phyloP scores from a whole-genome alignment of 2,797 vertebrate species.

The Phoeniculus purpureus region DNA sequence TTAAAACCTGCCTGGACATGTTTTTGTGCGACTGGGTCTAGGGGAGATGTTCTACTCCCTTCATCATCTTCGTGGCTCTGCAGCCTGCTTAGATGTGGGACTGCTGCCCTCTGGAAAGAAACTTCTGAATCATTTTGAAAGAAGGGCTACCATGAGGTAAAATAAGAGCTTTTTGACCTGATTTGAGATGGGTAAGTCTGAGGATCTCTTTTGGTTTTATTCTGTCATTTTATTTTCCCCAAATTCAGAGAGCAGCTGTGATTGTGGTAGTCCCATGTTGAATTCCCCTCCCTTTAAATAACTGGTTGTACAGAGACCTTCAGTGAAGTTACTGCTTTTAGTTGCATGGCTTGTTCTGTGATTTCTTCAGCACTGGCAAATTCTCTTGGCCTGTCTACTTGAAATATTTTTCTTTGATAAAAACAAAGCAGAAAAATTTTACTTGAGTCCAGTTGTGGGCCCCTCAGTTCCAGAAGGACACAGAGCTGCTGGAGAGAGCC shows the following conservation, averaged over 20 bases:
- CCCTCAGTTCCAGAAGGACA: too few relatives aligned
- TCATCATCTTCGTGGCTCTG: too few relatives aligned
- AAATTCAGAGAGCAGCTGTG: not conserved
- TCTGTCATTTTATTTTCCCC: not conserved
- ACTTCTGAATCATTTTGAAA: not conserved
- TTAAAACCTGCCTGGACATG: not conserved
- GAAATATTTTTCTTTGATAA: not conserved
- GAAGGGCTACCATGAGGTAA: not conserved
- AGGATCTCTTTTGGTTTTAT: not conserved
- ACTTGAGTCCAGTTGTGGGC: too few relatives aligned
- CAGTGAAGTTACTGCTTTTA: not conserved
- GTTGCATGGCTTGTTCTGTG: not conserved
- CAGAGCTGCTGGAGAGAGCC: too few relatives aligned
- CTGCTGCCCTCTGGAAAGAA: not conserved
- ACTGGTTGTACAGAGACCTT: not conserved
- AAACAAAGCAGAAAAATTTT: not conserved
- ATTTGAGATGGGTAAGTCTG: not conserved
- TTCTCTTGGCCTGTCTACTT: not conserved
- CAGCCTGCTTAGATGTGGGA: not conserved
- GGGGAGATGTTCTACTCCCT: too few relatives aligned
- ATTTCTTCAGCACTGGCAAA: not conserved
- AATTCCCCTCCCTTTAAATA: not conserved
- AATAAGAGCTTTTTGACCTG: not conserved
- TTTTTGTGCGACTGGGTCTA: not conserved
- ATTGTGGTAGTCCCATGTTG: not conserved